Conservation (phyloP, 2,888 invertebrate genomes). For the Campoletis raptor region DNA sequence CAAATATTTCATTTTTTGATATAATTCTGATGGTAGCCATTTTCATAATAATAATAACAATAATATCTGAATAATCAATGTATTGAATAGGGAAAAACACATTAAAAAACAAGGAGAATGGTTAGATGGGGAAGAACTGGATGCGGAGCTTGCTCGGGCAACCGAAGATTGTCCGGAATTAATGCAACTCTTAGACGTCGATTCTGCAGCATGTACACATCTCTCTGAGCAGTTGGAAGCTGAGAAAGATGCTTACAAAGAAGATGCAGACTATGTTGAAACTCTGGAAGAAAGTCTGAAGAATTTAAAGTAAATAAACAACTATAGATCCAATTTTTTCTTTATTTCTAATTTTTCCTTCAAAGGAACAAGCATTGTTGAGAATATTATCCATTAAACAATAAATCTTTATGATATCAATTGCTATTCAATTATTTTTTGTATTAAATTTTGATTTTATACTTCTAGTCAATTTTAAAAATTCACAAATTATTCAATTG, state of each 20-base stretch:
- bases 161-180: slow-evolving; percentile 78
- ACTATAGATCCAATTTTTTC: background rate
- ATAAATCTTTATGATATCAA: background rate
- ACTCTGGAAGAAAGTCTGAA: slow-evolving; percentile 74
- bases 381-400: background rate
- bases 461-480: background rate
- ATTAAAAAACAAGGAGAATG: slow-evolving; percentile 76
- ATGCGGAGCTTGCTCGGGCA: slow-evolving; percentile 75
- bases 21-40: background rate
- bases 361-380: background rate
- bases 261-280: slow-evolving; percentile 76
- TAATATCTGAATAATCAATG: too few relatives aligned
- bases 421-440: background rate
- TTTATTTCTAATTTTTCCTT: background rate
- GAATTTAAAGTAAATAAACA: slow-evolving; percentile 76
- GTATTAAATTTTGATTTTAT: background rate
- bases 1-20: background rate
- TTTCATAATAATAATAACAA: background rate
- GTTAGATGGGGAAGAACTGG: slow-evolving; percentile 77
- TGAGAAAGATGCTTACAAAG: slow-evolving; percentile 74
- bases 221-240: slow-evolving; percentile 69
- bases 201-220: slow-evolving; percentile 68
- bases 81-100: slow-evolving; percentile 73
- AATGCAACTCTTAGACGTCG: slow-evolving; percentile 71
- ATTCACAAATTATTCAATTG: background rate